Conservation (phyloP, 2,888 invertebrate genomes). For the Caenorhabditis becei region DNA sequence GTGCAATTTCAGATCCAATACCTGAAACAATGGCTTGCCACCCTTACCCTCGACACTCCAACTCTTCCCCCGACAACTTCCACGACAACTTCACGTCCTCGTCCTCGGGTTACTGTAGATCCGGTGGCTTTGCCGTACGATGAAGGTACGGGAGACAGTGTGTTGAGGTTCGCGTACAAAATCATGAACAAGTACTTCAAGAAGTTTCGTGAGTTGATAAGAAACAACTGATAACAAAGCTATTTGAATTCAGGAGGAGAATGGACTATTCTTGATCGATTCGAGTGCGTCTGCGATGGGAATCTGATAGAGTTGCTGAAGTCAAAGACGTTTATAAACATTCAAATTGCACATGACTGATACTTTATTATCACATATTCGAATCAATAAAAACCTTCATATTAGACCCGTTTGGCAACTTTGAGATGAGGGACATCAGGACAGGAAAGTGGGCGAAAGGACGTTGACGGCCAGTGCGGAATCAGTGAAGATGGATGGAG, state of each 20-base stretch:
- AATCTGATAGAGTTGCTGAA: slow-evolving; percentile 54
- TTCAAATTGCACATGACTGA: slow-evolving; percentile 58
- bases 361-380: neutral
- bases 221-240: neutral
- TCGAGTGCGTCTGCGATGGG: slow-evolving; percentile 63
- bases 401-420: slow-evolving; percentile 12
- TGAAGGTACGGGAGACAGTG: slow-evolving; percentile 30
- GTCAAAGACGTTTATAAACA: slow-evolving; percentile 59
- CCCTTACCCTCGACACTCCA: slow-evolving; percentile 28
- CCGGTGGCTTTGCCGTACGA: slow-evolving; percentile 50
- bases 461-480: slow-evolving; percentile 70
- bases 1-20: slow-evolving; percentile 33
- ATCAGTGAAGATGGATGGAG: slow-evolving; percentile 74
- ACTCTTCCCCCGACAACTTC: slow-evolving; percentile 28
- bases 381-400: neutral
- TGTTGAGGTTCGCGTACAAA: slow-evolving; percentile 49
- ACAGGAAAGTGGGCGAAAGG: slow-evolving; percentile 71
- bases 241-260: slow-evolving; percentile 41
- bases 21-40: slow-evolving; percentile 53
- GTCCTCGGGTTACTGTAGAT: slow-evolving; percentile 16
- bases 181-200: slow-evolving; percentile 53
- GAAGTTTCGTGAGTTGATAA: slow-evolving; percentile 47
- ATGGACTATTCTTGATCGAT: slow-evolving; percentile 53
- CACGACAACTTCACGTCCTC: slow-evolving; percentile 32
- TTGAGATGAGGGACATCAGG: slow-evolving; percentile 38